Evolutionary conservation across 2,113 vertebrate species (phyloP).

Genomic region (Aplodontia rufa): DNA sequence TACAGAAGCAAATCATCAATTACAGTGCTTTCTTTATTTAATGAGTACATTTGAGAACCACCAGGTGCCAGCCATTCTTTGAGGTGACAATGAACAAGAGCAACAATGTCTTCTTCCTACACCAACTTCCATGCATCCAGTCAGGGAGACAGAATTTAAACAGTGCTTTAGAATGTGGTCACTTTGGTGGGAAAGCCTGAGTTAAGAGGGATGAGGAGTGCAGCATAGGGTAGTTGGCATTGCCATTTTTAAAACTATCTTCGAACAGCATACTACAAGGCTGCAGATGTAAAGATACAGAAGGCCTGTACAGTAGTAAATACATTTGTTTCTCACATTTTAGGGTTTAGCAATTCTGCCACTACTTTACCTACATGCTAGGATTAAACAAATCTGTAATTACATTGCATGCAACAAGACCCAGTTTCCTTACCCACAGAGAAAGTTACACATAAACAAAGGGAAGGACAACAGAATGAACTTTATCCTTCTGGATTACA

Average conservation of each 20-base stretch:
- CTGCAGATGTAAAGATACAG: background rate
- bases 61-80: background rate
- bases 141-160: background rate
- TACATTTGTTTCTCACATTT: background rate
- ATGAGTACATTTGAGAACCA: rapidly evolving
- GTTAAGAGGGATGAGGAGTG: background rate
- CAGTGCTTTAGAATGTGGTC: background rate
- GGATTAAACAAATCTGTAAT: background rate
- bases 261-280: background rate
- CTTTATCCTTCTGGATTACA: background rate
- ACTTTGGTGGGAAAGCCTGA: background rate
- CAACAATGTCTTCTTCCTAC: too few relatives aligned
- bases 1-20: background rate
- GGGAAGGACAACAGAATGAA: background rate
- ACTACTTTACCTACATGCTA: background rate
- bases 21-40: background rate
- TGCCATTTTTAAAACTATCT: background rate
- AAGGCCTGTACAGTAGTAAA: too few relatives aligned
- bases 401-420: background rate
- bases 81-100: background rate
- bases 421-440: background rate
- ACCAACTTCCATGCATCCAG: rapidly evolving
- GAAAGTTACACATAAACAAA: background rate
- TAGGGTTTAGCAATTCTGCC: background rate
- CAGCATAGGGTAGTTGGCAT: rapidly evolving